Evolutionary conservation across 2,888 invertebrate species (phyloP).

Genomic region (Brassicogethes aeneus): DNA sequence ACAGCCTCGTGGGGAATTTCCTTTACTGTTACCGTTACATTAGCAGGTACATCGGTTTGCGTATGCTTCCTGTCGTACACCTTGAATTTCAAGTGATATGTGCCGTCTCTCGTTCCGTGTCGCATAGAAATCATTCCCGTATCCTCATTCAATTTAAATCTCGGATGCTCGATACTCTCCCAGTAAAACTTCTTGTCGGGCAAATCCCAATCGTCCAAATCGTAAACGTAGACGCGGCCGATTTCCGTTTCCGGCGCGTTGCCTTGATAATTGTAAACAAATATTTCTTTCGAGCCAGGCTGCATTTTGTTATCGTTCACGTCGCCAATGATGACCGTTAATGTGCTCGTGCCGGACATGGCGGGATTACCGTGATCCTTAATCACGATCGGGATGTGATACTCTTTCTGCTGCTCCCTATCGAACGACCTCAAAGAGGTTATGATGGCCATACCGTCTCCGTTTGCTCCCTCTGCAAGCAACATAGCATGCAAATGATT

Average conservation of each 20-base stretch:
- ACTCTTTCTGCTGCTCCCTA: conserved; percentile 92
- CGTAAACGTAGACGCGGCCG: conserved; percentile 90
- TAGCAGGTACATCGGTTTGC: conserved; percentile 91
- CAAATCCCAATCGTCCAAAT: conserved; percentile 97
- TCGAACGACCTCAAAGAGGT: conserved; percentile 89
- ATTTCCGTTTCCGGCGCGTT: conserved; percentile 40
- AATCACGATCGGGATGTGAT: conserved; percentile 93
- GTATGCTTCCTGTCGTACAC: conserved; percentile 90
- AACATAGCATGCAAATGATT: no score
- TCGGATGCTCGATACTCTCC: conserved; percentile 76
- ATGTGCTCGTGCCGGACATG: conserved; percentile 91
- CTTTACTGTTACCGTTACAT: conserved; percentile 89
- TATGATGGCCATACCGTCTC: conserved; percentile 97
- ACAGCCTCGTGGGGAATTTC: conserved; percentile 95
- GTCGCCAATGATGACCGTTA: conserved; percentile 95
- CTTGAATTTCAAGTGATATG: conserved; percentile 70
- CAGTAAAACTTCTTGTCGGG: conserved; percentile 96
- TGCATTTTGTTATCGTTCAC: conserved; percentile 98
- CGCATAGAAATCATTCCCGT: conserved; percentile 95
- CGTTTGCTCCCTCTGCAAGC: conserved; percentile 84
- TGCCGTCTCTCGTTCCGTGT: conserved; percentile 83
- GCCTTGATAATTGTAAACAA: conserved; percentile 89
- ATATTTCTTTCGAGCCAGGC: conserved; percentile 93
- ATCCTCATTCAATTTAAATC: conserved; percentile 79
- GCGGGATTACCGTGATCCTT: conserved; percentile 95